Conservation (phyloP, 2,113 vertebrate species). For the Pterocles orientalis region DNA sequence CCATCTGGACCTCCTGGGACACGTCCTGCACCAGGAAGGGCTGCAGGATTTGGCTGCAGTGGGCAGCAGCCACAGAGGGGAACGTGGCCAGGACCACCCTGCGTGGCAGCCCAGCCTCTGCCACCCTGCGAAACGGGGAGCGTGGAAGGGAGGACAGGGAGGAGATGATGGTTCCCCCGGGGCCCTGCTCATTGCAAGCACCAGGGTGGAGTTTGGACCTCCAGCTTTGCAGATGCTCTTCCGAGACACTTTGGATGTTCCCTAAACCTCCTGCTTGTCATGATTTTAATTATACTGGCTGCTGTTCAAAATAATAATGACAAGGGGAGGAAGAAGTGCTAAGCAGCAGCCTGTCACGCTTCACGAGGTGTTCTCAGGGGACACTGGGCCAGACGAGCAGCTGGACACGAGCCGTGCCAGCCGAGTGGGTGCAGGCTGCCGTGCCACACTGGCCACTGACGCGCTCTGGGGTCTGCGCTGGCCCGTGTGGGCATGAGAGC, state of each 20-base stretch:
- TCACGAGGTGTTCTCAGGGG: fast-evolving
- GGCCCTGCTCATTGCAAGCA: not conserved
- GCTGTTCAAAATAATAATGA: conserved; percentile 21
- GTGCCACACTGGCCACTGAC: fast-evolving
- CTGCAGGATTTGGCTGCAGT: not conserved
- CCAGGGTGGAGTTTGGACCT: conserved; percentile 2
- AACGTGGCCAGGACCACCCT: not conserved
- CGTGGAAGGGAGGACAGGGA: not conserved
- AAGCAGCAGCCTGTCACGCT: not conserved
- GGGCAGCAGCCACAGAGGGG: not conserved
- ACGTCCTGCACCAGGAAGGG: not conserved
- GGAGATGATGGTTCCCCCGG: not conserved
- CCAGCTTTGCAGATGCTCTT: conserved; percentile 34
- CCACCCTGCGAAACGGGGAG: not conserved
- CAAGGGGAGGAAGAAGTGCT: not conserved
- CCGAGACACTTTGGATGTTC: conserved; percentile 2
- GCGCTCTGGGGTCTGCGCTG: not conserved
- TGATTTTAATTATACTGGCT: not conserved
- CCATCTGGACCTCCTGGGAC: not conserved
- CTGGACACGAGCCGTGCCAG: not conserved
- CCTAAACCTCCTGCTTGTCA: conserved; percentile 13
- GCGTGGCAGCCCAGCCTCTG: not conserved
- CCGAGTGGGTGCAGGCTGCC: not conserved
- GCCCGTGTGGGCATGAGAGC: not conserved
- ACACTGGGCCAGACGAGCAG: not conserved